Base-by-base conservation (phyloP, 1,140 invertebrate species). In the Heliconius congener region DNA sequence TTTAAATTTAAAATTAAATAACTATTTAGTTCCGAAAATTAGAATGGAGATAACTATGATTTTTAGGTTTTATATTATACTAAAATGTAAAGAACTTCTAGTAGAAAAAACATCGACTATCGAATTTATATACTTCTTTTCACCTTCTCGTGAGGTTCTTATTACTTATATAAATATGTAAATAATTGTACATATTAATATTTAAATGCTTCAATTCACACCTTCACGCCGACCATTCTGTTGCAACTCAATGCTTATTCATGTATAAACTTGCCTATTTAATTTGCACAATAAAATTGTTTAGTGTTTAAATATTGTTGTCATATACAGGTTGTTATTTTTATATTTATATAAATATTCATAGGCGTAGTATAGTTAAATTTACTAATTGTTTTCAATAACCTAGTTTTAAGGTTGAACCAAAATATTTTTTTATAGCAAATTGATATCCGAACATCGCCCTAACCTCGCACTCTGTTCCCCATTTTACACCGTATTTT, bases 221-320 rank as follows among this genome's bases (percentile, higher is more conserved):
- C 74, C 19, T 75, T 75, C 19, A 72, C 16, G 3, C 42, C 73
- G 50, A 74, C 50, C 19, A 75, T 39, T 75, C 2, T 75, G 37
- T 60, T 75, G 19, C 34, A 66, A 23, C 27, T 30, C 30, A 27
- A 13, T 66, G 60, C 27, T 30, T 66, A 66, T 66, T 66, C 60
- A 30, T 66, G 60, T 66, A 66, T 66, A 30, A 66, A 66, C 60
- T 66, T 66, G 60, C 23, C 60, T 30, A 66, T 66, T 66, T 66
- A 30, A 13, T 30, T 66, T 66, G 60, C 27, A 66, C 23, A 66
- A 66, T 66, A 66, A 11, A 66, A 66, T 66, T 27, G 60, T 16
- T 66, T 66, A 30, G 23, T 60, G 57, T 30, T 8, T 30, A 66
- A 66, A 66, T 66, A 30, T 66, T 66, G 27, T 13, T 16, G 9